Percentiles rank a stretch among this genome's conserved stretches.
Conservation (phyloP, 2,113 vertebrate genomes). For the Oceanodroma tethys region DNA sequence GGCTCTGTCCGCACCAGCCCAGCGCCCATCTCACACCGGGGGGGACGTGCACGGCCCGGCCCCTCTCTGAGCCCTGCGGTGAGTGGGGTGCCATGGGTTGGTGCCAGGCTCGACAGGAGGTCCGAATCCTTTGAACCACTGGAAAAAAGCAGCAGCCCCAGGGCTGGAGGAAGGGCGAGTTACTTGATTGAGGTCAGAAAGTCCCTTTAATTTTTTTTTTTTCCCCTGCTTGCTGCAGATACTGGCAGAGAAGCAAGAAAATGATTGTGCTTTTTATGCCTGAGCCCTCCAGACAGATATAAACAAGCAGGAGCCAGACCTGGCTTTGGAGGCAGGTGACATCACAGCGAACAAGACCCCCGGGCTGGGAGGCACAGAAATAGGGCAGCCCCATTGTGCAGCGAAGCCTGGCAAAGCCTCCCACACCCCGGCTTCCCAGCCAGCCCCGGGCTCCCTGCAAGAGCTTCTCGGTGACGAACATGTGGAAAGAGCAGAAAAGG, state of each 20-base stretch:
- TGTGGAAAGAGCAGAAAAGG: neutral
- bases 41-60: rapidly evolving
- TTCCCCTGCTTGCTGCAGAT: neutral
- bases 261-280: neutral
- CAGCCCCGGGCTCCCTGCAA: neutral
- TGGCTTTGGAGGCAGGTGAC: neutral
- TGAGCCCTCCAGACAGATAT: neutral
- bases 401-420: neutral
- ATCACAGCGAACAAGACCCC: neutral
- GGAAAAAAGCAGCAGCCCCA: neutral
- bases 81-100: neutral
- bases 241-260: neutral
- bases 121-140: neutral
- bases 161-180: neutral
- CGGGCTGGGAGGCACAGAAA: neutral
- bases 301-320: neutral
- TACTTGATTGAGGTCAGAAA: neutral
- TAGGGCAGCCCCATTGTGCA: neutral
- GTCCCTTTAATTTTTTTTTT: neutral
- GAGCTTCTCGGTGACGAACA: neutral
- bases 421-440: neutral
- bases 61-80: neutral
- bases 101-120: neutral
- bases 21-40: rapidly evolving
- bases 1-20: rapidly evolving